Evolutionary conservation across 2,888 invertebrate species (phyloP), one percentile per base, ranked within the genome.

Genomic region (Amphipyra berbera): DNA sequence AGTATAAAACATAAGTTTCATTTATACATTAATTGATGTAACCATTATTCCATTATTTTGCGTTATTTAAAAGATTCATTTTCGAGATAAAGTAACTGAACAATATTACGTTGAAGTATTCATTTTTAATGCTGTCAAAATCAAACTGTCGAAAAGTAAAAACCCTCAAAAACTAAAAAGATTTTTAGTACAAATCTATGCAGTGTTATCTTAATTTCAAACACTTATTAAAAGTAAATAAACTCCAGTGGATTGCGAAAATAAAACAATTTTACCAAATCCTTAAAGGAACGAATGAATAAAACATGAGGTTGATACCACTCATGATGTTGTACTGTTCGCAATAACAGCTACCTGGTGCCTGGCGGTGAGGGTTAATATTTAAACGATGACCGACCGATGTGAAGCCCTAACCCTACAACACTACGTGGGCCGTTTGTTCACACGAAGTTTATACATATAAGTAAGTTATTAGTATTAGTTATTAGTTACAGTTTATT

Each of bases 211-310:
- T 21, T 21, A 1, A 21, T 21, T 21, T 21, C 21, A 21, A 21
- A 21, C 21, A 1, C 21, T 21, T 21, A 21, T 21, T 7, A 30
- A 7, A 30, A 30, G 30, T 30, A 30, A 30, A 69, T 69, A 75
- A 61, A 70, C 49, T 50, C 40, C 14, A 49, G 27, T 55, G 49
- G 45, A 63, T 63, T 50, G 38, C 13, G 58, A 48, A 59, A 64
- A 74, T 73, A 77, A 74, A 77, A 68, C 74, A 73, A 68, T 77
- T 77, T 68, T 50, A 73, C 54, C 46, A 69, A 73, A 75, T 65
- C 78, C 69, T 69, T 62, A 55, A 58, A 57, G 48, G 49, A 56
- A 44, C n/a, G 55, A 41, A 52, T 75, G 78, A 75, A 77, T 75
- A 77, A 75, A 73, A 73, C 61, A 75, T 61, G 33, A 38, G 73